phyloP scores from a whole-genome alignment of 2,797 vertebrate genomes.

The Clarias laeviceps region DNA sequence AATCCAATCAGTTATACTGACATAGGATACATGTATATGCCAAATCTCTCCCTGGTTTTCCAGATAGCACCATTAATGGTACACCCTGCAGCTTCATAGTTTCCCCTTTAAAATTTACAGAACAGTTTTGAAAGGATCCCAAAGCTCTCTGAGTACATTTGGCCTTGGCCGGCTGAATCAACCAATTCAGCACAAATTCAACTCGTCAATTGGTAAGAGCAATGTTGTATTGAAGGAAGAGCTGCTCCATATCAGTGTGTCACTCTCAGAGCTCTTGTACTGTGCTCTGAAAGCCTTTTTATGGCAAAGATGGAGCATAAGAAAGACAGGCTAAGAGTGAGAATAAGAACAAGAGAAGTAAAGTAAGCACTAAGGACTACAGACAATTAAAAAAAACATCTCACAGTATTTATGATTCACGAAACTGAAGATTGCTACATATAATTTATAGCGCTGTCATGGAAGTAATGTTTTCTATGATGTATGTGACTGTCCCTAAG shows the following conservation, averaged over 20 bases:
- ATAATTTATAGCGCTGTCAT: not conserved
- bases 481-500: not conserved
- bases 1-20: not conserved
- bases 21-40: not conserved
- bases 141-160: constrained; percentile 28
- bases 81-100: not conserved
- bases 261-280: constrained; percentile 34
- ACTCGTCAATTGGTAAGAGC: constrained; percentile 38
- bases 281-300: constrained; percentile 37
- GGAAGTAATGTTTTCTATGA: not conserved
- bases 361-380: not conserved
- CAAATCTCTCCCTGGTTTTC: not conserved
- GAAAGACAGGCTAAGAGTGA: not conserved
- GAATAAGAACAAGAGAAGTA: not conserved
- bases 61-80: not conserved
- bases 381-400: not conserved
- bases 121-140: constrained; percentile 20
- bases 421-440: not conserved
- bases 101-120: not conserved
- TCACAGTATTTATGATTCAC: not conserved
- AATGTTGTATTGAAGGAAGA: constrained; percentile 22
- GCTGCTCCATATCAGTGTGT: constrained; percentile 30
- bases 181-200: constrained; percentile 46
- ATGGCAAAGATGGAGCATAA: constrained; percentile 5
- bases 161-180: constrained; percentile 42